These are phyloP conservation scores for Prionace glauca DNA, from an alignment of 2,797 vertebrate species.

Conservation along the genomic window DNA sequence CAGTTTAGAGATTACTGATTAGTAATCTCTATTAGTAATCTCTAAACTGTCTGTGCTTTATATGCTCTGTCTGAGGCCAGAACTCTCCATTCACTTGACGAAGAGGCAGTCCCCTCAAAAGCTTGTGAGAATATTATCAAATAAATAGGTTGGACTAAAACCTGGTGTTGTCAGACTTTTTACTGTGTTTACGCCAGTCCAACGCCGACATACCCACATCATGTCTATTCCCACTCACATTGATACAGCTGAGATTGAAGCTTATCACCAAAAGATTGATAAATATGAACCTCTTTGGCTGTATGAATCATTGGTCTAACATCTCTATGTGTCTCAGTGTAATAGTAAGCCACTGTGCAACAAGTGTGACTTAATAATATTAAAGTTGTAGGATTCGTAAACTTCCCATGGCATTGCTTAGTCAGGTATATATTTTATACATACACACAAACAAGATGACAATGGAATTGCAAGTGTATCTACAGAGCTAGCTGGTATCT, in stretches of 20 bases:
- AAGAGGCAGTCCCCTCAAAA: too few species aligned
- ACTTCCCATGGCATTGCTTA: background rate
- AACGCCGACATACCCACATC: too few species aligned
- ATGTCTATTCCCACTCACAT: background rate
- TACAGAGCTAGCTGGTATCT: background rate
- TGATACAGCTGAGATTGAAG: background rate
- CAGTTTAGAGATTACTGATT: too few species aligned
- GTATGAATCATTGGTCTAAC: background rate
- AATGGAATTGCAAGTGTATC: background rate
- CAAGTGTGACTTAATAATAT: background rate
- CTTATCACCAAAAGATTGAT: background rate
- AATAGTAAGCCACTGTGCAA: background rate
- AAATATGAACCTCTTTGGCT: background rate
- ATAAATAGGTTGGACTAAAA: too few species aligned
- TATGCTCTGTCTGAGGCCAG: too few species aligned
- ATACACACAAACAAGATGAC: background rate
- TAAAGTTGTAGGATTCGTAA: background rate
- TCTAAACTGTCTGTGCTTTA: too few species aligned
- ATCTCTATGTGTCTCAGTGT: background rate
- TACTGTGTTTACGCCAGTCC: too few species aligned
- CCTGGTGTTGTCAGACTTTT: too few species aligned
- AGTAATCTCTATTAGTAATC: too few species aligned
- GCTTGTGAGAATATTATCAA: too few species aligned
- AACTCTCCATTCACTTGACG: too few species aligned
- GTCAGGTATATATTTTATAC: background rate